Evolutionary conservation across 2,797 vertebrate genomes (phyloP).

Genomic region (Gastrophryne carolinensis): DNA sequence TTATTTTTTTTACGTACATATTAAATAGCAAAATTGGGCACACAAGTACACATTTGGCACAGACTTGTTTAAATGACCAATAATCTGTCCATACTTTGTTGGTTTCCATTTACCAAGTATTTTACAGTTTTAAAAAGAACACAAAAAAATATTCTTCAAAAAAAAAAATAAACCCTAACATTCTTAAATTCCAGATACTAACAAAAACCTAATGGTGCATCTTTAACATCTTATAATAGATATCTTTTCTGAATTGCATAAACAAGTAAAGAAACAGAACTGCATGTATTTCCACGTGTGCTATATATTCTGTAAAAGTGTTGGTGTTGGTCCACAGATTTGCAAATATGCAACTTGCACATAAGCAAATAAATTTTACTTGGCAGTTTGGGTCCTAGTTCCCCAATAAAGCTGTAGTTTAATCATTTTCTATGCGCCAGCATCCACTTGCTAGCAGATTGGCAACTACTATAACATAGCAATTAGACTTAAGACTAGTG

Average conservation of each 20-base stretch:
- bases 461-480: too few relatives aligned
- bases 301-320: conserved; percentile 1
- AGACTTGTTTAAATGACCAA: conserved; percentile 65
- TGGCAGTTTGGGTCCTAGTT: too few relatives aligned
- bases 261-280: background rate
- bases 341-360: background rate
- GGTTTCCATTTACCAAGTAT: conserved; percentile 60
- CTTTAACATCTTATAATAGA: background rate
- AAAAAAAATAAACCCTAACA: background rate
- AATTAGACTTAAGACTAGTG: too few relatives aligned
- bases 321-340: conserved; percentile 14
- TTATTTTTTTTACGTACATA: conserved; percentile 94
- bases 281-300: conserved; percentile 28
- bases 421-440: too few relatives aligned
- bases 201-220: background rate
- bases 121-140: conserved; percentile 29
- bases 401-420: too few relatives aligned
- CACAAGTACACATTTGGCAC: conserved; percentile 76
- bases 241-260: conserved; percentile 27
- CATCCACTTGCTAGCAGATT: too few relatives aligned
- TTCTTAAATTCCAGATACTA: background rate
- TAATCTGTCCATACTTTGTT: conserved; percentile 60
- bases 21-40: conserved; percentile 90
- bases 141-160: conserved; percentile 37
- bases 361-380: too few relatives aligned